Conservation (phyloP, 1,140 invertebrate genomes). For the Drosophila suzukii region DNA sequence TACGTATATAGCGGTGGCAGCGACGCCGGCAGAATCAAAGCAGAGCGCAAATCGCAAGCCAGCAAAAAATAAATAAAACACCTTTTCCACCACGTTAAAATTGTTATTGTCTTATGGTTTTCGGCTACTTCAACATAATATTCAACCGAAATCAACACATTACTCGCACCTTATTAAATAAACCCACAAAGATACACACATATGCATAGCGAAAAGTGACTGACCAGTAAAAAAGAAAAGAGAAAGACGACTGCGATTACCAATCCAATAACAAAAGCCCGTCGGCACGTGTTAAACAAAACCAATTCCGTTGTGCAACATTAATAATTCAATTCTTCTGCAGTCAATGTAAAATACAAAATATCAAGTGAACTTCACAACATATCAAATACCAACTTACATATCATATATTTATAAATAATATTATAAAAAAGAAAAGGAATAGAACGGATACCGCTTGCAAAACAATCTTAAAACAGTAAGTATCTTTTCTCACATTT, state of each 20-base stretch:
- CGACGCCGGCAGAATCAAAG: constrained; percentile 26
- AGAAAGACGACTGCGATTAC: constrained; percentile 25
- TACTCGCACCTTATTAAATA: constrained; percentile 30
- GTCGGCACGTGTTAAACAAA: constrained; percentile 26
- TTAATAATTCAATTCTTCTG: constrained; percentile 22
- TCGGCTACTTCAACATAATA: constrained; percentile 41
- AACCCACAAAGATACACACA: constrained; percentile 20
- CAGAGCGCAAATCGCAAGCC: constrained; percentile 28
- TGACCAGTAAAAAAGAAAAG: constrained; percentile 12
- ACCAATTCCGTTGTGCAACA: constrained; percentile 18
- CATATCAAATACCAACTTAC: constrained; percentile 25
- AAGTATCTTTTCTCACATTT: constrained; percentile 4
- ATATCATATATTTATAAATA: constrained; percentile 8
- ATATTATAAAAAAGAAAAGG: constrained; percentile 9
- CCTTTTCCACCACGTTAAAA: constrained; percentile 42
- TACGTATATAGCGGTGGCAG: constrained; percentile 16
- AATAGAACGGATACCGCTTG: constrained; percentile 18
- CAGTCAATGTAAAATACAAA: constrained; percentile 31
- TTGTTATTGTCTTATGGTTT: constrained; percentile 53
- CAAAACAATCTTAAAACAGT: constrained; percentile 27
- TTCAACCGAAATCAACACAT: constrained; percentile 32
- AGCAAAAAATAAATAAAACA: constrained; percentile 14
- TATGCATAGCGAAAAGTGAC: constrained; percentile 26
- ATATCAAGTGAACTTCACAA: constrained; percentile 32
- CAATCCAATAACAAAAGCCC: constrained; percentile 19